Conservation (phyloP, 2,888 invertebrate species). For the Paralinhomoeus sp. region DNA sequence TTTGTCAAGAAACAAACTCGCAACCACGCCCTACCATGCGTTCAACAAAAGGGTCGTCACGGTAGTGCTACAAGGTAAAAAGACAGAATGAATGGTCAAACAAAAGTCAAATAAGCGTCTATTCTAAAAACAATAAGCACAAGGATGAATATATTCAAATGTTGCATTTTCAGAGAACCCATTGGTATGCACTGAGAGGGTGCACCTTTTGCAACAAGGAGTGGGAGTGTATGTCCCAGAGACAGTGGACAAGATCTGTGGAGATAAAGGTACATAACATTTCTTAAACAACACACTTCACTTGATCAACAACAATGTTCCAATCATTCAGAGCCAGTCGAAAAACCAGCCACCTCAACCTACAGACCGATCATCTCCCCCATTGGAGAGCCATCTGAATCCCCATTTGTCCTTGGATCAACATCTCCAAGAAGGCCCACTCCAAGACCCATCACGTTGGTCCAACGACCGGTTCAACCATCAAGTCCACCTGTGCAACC, state of each 20-base stretch:
- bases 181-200: slow-evolving; percentile 22
- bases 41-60: slow-evolving; percentile 22
- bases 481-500: too few relatives aligned
- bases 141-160: background rate
- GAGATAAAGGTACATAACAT: slow-evolving; percentile 3
- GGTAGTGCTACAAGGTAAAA: slow-evolving; percentile 21
- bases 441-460: too few relatives aligned
- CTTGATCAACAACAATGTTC: too few relatives aligned
- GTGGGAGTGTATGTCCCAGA: slow-evolving; percentile 17
- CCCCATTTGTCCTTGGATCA: too few relatives aligned
- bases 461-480: too few relatives aligned
- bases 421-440: too few relatives aligned
- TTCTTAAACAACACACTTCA: too few relatives aligned
- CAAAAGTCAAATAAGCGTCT: background rate
- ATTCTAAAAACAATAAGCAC: too few relatives aligned
- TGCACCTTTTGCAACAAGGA: slow-evolving; percentile 25
- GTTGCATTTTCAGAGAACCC: slow-evolving; percentile 18
- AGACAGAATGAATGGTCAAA: background rate
- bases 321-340: too few relatives aligned
- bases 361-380: too few relatives aligned
- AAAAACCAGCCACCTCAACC: too few relatives aligned
- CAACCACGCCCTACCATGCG: slow-evolving; percentile 19
- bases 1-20: slow-evolving; percentile 17
- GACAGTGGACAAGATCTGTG: slow-evolving; percentile 17
- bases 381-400: too few relatives aligned